These are phyloP conservation scores for Hyppa rectilinea DNA, from an alignment of 2,888 invertebrate genomes.

Conservation along the genomic window DNA sequence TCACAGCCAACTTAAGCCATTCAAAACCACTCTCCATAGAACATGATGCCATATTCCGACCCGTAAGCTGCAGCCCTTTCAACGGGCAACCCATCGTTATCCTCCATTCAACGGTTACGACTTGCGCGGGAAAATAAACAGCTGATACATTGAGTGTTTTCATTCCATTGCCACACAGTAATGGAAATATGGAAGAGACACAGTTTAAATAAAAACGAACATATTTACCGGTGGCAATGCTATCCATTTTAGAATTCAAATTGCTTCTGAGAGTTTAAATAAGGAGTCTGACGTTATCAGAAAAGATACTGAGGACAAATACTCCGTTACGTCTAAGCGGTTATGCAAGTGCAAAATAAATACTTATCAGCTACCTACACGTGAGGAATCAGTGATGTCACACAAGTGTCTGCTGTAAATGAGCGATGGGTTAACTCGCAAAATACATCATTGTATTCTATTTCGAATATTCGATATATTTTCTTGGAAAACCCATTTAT, in stretches of 20 bases:
- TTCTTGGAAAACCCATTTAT: constrained; percentile 7
- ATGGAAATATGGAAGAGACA: constrained; percentile 2
- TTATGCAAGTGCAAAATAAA: constrained; percentile 44
- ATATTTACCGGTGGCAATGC: constrained; percentile 11
- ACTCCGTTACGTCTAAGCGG: constrained; percentile 25
- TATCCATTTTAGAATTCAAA: constrained; percentile 18
- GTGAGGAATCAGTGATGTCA: constrained; percentile 44
- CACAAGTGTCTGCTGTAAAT: constrained; percentile 30
- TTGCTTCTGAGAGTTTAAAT: constrained; percentile 27
- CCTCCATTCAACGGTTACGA: constrained; percentile 49
- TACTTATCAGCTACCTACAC: constrained; percentile 34
- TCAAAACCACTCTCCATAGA: constrained; percentile 25
- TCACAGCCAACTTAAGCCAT: constrained; percentile 7
- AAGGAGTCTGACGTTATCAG: constrained; percentile 27
- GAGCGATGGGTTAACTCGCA: constrained; percentile 40
- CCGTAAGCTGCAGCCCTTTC: constrained; percentile 43
- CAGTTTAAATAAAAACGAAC: constrained; percentile 20
- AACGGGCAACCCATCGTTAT: constrained; percentile 39
- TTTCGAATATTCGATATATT: constrained; percentile 22
- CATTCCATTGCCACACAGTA: constrained; percentile 35
- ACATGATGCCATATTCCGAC: constrained; percentile 22
- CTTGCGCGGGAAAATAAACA: constrained; percentile 53
- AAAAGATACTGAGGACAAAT: constrained; percentile 33
- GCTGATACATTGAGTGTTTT: constrained; percentile 44
- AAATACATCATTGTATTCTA: constrained; percentile 15